A percentile compares a stretch with the other conserved stretches of the same genome.
Conservation (phyloP, 2,797 vertebrate species). For the Diglossa cyanea region DNA sequence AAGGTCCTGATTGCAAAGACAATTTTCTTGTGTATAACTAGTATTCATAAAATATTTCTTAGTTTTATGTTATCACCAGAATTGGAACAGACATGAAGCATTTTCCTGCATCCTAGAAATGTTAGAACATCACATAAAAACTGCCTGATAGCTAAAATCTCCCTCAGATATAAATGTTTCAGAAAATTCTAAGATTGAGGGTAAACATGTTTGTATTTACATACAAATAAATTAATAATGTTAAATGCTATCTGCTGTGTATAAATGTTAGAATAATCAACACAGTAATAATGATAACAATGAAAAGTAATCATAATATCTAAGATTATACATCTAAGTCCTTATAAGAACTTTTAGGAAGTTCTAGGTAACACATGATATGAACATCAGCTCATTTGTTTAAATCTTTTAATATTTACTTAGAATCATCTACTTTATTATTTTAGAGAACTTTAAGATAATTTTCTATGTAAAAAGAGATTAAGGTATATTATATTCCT, state of each 20-base stretch:
- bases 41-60: neutral
- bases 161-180: neutral
- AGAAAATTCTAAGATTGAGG: neutral
- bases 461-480: neutral
- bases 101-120: neutral
- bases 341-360: neutral
- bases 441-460: neutral
- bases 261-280: neutral
- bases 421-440: neutral
- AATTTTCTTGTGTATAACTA: neutral
- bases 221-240: neutral
- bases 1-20: neutral
- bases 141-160: neutral
- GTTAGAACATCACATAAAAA: neutral
- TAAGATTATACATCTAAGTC: neutral
- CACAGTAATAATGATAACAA: neutral
- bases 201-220: neutral
- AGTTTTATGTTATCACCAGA: neutral
- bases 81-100: neutral
- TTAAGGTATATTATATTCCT: neutral
- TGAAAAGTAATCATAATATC: neutral
- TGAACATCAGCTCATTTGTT: neutral
- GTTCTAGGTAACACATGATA: neutral
- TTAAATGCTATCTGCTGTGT: neutral
- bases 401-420: neutral